Conservation (phyloP, 30 jellyfish, hydroid and myxozoan species). For the Hydra vulgaris region DNA sequence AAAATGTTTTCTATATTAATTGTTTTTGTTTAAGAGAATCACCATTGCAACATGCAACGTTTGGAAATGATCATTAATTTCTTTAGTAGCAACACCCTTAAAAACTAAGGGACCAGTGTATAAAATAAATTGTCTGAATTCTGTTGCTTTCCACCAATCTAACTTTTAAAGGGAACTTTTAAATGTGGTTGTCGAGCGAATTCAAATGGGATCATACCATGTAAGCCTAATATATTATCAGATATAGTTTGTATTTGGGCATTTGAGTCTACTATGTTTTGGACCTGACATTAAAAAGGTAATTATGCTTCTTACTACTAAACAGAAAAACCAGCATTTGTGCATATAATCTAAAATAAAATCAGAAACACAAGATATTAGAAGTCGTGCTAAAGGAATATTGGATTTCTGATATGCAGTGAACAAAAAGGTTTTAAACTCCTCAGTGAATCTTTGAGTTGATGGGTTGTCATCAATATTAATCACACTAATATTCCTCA, state of each 20-base stretch:
- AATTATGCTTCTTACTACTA: conserved; percentile 29
- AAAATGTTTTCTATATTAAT: conserved; percentile 5
- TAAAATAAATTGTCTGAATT: conserved; percentile 39
- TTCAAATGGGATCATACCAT: conserved; percentile 30
- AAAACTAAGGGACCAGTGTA: conserved; percentile 42
- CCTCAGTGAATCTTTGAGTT: neutral
- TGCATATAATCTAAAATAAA: conserved; percentile 26
- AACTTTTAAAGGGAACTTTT: conserved; percentile 18
- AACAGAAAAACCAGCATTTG: conserved; percentile 37
- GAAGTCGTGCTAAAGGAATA: conserved; percentile 11
- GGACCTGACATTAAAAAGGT: conserved; percentile 15
- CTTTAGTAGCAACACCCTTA: conserved; percentile 20
- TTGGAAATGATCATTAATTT: conserved; percentile 18
- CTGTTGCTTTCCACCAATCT: conserved; percentile 49
- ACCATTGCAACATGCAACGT: conserved; percentile 25
- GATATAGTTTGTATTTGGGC: conserved; percentile 22
- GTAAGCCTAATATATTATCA: neutral
- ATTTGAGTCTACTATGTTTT: conserved; percentile 16
- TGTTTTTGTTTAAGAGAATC: conserved; percentile 21
- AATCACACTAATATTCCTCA: neutral
- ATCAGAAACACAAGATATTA: conserved; percentile 17
- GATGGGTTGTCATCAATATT: neutral
- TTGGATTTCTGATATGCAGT: conserved; percentile 11
- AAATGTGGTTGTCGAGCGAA: conserved; percentile 49
- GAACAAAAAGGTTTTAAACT: conserved; percentile 1